Base-by-base conservation (phyloP, 2,888 invertebrate genomes). In the Ophonus ardosiacus region DNA sequence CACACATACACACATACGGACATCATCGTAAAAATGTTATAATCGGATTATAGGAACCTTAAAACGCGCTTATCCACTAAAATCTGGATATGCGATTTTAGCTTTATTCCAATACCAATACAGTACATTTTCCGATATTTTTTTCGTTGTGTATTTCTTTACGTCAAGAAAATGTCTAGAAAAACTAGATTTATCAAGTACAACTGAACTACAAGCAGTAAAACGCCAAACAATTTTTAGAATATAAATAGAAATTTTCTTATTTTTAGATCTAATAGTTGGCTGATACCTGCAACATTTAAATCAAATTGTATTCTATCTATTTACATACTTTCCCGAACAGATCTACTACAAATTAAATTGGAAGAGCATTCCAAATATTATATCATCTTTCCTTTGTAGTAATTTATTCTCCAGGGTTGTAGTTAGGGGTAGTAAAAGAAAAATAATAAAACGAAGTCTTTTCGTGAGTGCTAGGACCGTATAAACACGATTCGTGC, bases 361-460 rank as follows among this genome's bases (percentile, higher is more conserved):
- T 31, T 31, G 3, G 31, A 4, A 31, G 5, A 31, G 5, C 31
- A 5, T 31, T 31, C 31, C 31, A 31, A 31, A 31, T 31, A 31
- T 31, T 31, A 31, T 31, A 31, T 31, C 31, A 31, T 18, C 59
- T 18, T 2, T 51, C 10, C 43, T 43, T 43, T 43, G 5, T 43
- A 10, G 13, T 13, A 13, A 0, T 51, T 51, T 51, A 7, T 51
- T 51, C 10, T 8, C 43, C 43, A 51, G 43, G 43, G 43, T 1
- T 51, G 43, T 51, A 51, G 7, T 51, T 0, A 51, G 43, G n/a
- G 43, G 38, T 40, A 17, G 8, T 80, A 80, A 80, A 80, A 59
- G 80, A 61, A 61, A 80, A 80, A 61, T 61, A 80, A 61, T 61
- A 80, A 80, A 80, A 80, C 40, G 80, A 10, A 61, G 31, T 57